Percentiles rank a stretch among this genome's conserved stretches.
phyloP scores from a whole-genome alignment of 2,113 vertebrate genomes.

The Tetraodon nigroviridis region DNA sequence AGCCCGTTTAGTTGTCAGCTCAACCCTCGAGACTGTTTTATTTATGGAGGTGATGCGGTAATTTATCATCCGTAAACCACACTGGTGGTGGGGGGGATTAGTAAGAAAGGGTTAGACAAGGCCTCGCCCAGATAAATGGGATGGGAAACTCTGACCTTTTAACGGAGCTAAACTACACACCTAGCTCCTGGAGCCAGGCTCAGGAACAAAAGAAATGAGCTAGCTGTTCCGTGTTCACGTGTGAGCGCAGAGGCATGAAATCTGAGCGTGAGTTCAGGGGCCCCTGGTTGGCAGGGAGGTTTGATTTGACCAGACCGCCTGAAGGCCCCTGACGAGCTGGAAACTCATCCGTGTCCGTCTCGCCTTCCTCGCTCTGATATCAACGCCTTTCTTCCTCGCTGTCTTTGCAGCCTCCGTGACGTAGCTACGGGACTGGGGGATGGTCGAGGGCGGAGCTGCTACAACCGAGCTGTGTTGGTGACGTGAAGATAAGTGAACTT shows the following conservation, averaged over 20 bases:
- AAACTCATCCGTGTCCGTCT: background rate
- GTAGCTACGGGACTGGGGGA: conserved; percentile 16
- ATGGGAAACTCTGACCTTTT: too few species aligned
- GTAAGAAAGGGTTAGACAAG: too few species aligned
- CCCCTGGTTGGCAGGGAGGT: conserved; percentile 10
- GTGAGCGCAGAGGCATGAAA: conserved; percentile 2
- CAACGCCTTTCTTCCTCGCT: background rate
- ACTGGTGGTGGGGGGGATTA: too few species aligned
- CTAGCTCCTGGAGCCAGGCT: too few species aligned
- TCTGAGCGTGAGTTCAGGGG: conserved; percentile 4
- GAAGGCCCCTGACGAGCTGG: conserved; percentile 26
- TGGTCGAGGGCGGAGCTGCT: background rate
- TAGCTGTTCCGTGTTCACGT: too few species aligned
- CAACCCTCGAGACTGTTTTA: too few species aligned
- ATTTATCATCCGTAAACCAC: too few species aligned
- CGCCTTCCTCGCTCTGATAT: conserved; percentile 1
- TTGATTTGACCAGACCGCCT: conserved; percentile 16
- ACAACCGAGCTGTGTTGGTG: background rate
- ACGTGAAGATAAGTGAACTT: background rate
- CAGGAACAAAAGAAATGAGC: too few species aligned
- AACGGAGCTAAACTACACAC: too few species aligned
- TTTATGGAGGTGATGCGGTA: too few species aligned
- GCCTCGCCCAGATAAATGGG: too few species aligned
- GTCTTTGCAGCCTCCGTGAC: background rate
- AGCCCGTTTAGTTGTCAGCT: too few species aligned